Evolutionary conservation across 1,140 invertebrate species (phyloP), one percentile per base, ranked within the genome.

Genomic region (Macrocentrus cingulum): DNA sequence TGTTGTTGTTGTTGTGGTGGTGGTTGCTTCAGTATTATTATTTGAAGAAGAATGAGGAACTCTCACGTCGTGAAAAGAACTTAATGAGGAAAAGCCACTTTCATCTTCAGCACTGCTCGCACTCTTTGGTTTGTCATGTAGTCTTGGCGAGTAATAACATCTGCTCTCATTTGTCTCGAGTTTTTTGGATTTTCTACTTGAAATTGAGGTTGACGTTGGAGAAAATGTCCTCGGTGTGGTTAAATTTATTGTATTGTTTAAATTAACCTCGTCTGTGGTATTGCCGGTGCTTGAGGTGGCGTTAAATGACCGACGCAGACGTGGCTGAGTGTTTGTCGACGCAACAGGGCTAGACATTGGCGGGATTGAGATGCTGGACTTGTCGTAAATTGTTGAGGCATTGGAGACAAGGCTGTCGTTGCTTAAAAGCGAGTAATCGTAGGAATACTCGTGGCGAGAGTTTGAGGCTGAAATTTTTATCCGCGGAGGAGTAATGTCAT

Each of bases 1-100:
- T n/a, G n/a, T n/a, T n/a, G n/a, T n/a, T n/a, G n/a, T n/a, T n/a
- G n/a, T n/a, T n/a, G n/a, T n/a, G n/a, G n/a, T n/a, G n/a, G n/a
- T 11, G 54, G 65, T 36, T 6, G 60, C 54, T 15, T 50, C 8
- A 7, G 64, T 11, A 34, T 34, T 58, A 0, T n/a, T n/a, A n/a
- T n/a, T n/a, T n/a, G n/a, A n/a, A n/a, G 25, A 29, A 29, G 68
- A 56, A 5, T 81, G 69, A 0, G 88, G 88, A 56, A 89, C 73
- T 1, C 88, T 88, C 16, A 89, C 83, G 64, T 90, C 88, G 71
- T 91, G 89, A 65, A 91, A 91, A 2, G 88, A 91, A 70, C 85
- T 90, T 79, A 91, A 87, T 1, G 88, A 91, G 9, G 88, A 91
- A 70, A 91, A 91, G 9, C 90, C 90, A 66, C 89, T 91, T 67